Evolutionary conservation across 1,140 invertebrate species (phyloP).

Genomic region (Limonius californicus): DNA sequence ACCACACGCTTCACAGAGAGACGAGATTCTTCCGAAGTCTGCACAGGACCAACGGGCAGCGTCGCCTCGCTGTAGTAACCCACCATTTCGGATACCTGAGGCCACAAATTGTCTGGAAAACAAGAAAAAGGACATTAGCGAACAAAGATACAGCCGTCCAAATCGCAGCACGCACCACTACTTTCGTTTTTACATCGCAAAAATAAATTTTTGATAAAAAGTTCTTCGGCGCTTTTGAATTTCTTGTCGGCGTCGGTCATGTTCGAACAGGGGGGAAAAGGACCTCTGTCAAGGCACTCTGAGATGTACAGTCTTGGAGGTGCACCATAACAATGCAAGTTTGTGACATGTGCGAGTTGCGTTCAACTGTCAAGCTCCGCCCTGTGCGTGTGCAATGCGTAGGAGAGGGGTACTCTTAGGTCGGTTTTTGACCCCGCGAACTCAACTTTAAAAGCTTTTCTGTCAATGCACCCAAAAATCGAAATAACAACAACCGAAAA

Average conservation of each 20-base stretch:
- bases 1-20: constrained; percentile 43
- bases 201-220: constrained; percentile 34
- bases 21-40: constrained; percentile 28
- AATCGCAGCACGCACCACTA: constrained; percentile 32
- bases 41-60: constrained; percentile 42
- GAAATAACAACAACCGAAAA: too few relatives aligned
- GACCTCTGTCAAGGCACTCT: constrained; percentile 11
- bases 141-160: neutral
- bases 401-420: constrained; percentile 27
- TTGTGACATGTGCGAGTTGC: constrained; percentile 27
- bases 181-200: constrained; percentile 32
- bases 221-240: constrained; percentile 29
- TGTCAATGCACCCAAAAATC: constrained; percentile 16
- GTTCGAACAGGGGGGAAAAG: neutral
- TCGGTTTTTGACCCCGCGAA: constrained; percentile 44
- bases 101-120: constrained; percentile 45
- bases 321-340: constrained; percentile 18
- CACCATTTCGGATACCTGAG: constrained; percentile 47
- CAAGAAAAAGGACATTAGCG: constrained; percentile 27
- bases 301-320: constrained; percentile 13
- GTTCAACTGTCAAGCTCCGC: constrained; percentile 32
- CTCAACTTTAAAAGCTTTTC: constrained; percentile 5
- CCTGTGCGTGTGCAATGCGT: constrained; percentile 41
- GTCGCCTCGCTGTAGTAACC: constrained; percentile 44
- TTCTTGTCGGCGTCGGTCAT: constrained; percentile 17